These are phyloP conservation scores for Rhinoptilus africanus DNA, from an alignment of 2,113 vertebrate genomes.

Conservation along the genomic window DNA sequence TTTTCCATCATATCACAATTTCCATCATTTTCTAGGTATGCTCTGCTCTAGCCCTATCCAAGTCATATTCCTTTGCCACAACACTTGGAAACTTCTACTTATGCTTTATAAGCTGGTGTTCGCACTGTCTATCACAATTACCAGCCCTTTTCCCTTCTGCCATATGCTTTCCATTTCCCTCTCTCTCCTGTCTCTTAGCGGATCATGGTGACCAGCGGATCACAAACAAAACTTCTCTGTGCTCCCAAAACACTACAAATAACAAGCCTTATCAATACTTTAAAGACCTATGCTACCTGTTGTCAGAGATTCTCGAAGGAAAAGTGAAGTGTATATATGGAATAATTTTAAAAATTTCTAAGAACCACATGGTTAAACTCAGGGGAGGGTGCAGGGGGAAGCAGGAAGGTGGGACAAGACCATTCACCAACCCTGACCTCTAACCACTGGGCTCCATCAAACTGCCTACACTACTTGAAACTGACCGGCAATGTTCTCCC, in stretches of 20 bases:
- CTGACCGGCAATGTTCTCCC: not conserved
- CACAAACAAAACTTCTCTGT: not conserved
- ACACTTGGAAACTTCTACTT: not conserved
- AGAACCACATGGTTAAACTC: not conserved
- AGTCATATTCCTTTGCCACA: not conserved
- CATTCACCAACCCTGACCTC: not conserved
- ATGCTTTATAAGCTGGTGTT: not conserved
- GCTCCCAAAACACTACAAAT: not conserved
- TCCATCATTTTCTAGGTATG: not conserved
- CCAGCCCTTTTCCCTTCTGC: not conserved
- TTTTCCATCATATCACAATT: not conserved
- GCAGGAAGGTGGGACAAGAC: not conserved
- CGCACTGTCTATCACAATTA: not conserved
- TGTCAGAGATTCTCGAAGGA: not conserved
- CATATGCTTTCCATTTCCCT: not conserved
- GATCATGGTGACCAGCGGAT: no score
- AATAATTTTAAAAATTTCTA: not conserved
- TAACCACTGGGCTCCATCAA: not conserved
- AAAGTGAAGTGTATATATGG: rapidly evolving
- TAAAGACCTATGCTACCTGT: not conserved
- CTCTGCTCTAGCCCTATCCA: not conserved
- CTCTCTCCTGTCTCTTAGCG: not conserved
- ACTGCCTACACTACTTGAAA: not conserved
- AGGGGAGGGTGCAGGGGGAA: rapidly evolving
- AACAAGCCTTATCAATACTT: not conserved